phyloP scores from a whole-genome alignment of 2,113 vertebrate genomes.

The Hemicordylus capensis region DNA sequence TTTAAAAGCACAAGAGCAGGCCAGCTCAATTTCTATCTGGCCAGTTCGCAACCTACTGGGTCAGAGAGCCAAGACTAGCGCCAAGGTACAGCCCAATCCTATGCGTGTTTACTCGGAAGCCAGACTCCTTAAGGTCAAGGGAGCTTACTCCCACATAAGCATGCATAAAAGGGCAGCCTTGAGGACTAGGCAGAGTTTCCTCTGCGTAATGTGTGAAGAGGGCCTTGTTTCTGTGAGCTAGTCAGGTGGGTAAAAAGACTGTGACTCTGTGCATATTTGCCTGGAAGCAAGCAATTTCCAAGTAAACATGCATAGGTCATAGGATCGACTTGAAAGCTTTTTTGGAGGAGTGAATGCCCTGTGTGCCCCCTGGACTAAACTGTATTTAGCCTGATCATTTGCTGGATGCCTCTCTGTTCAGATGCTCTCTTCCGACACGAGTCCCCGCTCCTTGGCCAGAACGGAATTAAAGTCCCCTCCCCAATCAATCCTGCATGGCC shows the following conservation, averaged over 20 bases:
- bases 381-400: background rate
- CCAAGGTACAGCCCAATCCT: background rate
- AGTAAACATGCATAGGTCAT: background rate
- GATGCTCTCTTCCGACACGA: background rate
- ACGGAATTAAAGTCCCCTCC: background rate
- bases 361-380: background rate
- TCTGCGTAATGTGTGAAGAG: background rate
- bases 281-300: background rate
- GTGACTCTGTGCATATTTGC: background rate
- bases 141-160: background rate
- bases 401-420: background rate
- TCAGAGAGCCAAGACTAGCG: background rate
- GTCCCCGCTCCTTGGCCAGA: background rate
- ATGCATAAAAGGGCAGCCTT: background rate
- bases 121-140: background rate
- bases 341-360: background rate
- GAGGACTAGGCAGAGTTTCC: background rate
- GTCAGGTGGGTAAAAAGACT: background rate
- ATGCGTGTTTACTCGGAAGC: background rate
- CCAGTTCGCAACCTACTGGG: background rate
- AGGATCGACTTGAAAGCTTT: background rate
- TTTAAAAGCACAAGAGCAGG: background rate
- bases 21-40: background rate
- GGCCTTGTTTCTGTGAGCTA: background rate
- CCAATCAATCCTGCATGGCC: conserved; percentile 1